A percentile compares a stretch with the other conserved stretches of the same genome.
Evolutionary conservation across 2,888 invertebrate genomes (phyloP).

Genomic region (Noctua pronuba): DNA sequence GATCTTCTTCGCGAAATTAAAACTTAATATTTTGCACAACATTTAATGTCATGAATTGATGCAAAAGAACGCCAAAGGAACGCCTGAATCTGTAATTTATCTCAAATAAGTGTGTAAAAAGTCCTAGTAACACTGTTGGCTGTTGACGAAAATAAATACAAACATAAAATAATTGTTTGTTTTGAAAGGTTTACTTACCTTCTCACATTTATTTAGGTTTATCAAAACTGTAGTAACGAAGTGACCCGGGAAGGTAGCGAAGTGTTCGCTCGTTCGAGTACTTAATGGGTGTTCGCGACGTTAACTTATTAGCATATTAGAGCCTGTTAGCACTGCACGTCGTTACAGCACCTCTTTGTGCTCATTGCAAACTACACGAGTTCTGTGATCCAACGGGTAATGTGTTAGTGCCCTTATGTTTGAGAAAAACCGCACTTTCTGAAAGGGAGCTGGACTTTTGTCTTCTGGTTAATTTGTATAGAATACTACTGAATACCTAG

Average conservation of each 20-base stretch:
- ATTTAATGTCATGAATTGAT: no score
- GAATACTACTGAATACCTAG: neutral
- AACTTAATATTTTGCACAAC: no score
- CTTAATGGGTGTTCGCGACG: slow-evolving; percentile 24
- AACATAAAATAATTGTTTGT: neutral
- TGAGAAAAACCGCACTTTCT: neutral
- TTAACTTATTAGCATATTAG: slow-evolving; percentile 57
- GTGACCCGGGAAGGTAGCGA: slow-evolving; percentile 18
- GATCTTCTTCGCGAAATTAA: no score
- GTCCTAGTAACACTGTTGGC: neutral
- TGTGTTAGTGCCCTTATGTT: slow-evolving; percentile 4
- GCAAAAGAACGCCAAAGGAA: no score
- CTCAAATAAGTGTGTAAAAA: no score
- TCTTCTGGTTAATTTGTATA: neutral
- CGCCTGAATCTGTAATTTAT: no score
- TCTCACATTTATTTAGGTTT: neutral
- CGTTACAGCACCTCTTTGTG: slow-evolving; percentile 11
- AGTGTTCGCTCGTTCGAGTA: slow-evolving; percentile 36
- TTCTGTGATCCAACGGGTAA: slow-evolving; percentile 12
- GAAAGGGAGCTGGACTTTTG: neutral
- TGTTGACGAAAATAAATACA: neutral
- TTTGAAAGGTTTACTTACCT: neutral
- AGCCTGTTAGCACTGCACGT: slow-evolving; percentile 27
- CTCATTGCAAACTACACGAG: slow-evolving; percentile 25
- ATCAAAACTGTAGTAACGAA: slow-evolving; percentile 29